phyloP scores from a whole-genome alignment of 2,797 vertebrate species.

The Arrhamphus sclerolepis region DNA sequence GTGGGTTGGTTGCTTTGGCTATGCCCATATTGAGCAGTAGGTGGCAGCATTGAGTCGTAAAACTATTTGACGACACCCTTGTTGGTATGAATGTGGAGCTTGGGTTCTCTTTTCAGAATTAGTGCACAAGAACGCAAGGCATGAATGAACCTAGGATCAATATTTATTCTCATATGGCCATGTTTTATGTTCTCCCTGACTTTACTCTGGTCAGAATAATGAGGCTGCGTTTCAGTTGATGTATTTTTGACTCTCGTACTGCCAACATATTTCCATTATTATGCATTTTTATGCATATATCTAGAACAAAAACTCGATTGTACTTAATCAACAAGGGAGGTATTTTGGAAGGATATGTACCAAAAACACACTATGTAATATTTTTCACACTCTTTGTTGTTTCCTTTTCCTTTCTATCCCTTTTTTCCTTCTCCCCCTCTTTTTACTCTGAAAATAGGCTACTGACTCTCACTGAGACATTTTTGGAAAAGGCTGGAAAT shows the following conservation, averaged over 20 bases:
- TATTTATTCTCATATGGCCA: not conserved
- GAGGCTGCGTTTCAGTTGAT: not conserved
- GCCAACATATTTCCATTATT: not conserved
- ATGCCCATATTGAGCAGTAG: constrained; percentile 29
- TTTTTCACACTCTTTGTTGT: not conserved
- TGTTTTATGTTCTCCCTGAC: not conserved
- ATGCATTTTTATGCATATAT: not conserved
- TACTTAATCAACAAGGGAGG: not conserved
- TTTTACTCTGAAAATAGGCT: constrained; percentile 31
- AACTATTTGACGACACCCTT: not conserved
- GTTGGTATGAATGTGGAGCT: constrained; percentile 20
- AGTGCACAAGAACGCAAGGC: not conserved
- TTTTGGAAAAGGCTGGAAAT: constrained; percentile 46
- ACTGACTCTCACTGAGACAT: constrained; percentile 45
- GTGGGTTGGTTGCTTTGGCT: not conserved
- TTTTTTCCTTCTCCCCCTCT: not conserved
- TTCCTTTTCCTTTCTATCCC: constrained; percentile 4
- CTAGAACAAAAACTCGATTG: not conserved
- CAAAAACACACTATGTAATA: not conserved
- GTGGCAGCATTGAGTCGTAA: constrained; percentile 34
- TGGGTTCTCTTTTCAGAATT: not conserved
- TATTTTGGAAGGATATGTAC: constrained; percentile 1
- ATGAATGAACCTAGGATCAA: constrained; percentile 49
- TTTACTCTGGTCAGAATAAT: not conserved
- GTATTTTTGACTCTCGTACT: not conserved